phyloP scores from a whole-genome alignment of 2,797 vertebrate species.

The Mycteria americana region DNA sequence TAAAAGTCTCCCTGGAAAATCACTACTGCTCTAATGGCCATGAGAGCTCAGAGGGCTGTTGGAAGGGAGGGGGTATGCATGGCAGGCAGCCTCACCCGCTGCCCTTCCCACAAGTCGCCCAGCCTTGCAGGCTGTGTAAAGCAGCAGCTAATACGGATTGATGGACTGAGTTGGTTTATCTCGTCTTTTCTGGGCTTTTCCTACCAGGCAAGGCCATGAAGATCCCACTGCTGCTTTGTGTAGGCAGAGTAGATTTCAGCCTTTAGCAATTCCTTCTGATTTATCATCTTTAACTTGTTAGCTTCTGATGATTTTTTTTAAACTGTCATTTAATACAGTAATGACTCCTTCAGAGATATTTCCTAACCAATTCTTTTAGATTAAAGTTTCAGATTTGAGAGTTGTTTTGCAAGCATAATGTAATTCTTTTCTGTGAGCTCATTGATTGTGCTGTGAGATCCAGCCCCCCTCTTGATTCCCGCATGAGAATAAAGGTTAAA shows the following conservation, averaged over 20 bases:
- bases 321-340: not conserved
- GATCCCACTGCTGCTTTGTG: not conserved
- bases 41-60: not conserved
- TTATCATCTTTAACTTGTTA: not conserved
- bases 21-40: fast-evolving
- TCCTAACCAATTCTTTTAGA: not conserved
- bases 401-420: not conserved
- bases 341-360: not conserved
- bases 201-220: not conserved
- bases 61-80: not conserved
- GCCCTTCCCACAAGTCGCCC: not conserved
- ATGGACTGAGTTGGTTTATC: not conserved
- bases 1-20: not conserved
- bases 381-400: not conserved
- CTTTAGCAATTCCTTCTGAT: not conserved
- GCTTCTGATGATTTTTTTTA: not conserved
- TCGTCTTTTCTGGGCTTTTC: not conserved
- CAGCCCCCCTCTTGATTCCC: not conserved
- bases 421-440: not conserved
- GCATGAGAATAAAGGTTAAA: not conserved
- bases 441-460: not conserved
- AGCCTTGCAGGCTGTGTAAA: not conserved
- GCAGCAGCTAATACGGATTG: not conserved
- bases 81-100: not conserved
- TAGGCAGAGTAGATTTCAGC: not conserved